Base-by-base conservation (phyloP, 2,797 vertebrate species). In the Paratrypauchen microcephalus region DNA sequence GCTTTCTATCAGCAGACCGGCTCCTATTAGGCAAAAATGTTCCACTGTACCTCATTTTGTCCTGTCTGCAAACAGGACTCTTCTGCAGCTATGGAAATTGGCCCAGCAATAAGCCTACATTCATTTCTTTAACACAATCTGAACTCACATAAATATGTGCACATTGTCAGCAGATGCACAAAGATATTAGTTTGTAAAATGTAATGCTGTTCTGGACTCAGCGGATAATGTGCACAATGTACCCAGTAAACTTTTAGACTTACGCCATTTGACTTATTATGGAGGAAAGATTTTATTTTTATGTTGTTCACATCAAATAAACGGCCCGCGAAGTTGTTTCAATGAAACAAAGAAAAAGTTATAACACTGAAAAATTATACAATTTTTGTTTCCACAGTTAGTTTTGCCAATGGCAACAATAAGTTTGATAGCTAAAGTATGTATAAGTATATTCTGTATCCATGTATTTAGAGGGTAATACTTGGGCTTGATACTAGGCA, bases 1-100 rank as follows among this genome's bases (percentile, higher is more conserved):
- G 11, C 59, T 65, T 72, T 83, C 78, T 71, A 70, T 76, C 77
- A 74, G 76, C 67, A 82, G 71, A 74, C 65, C 63, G 19, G 73
- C 65, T 59, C 66, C 74, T 78, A 80, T 72, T 58, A 68, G 57
- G 64, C 6, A 57, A 70, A 45, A 68, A 68, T 50, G 7, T 50
- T 60, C 18, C 23, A 63, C 69, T 67, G 30, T 41, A 56, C 24
- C 71, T 77, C 66, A 64, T 69, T 76, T 67, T 69, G 48, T 77
- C 24, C 55, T 79, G 58, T 72, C 71, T 72, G 39, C 66, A 71
- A 19, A 71, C 67, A 15, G 73, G 61, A 75, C 26, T 9, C 73
- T 47, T 66, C 47, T 52, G 66, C 52, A 45, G 24, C 54, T 26
- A 41, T 41, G 52, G 56, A 77, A 72, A 72, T 55, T 71, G 36